Evolutionary conservation across 2,797 vertebrate genomes (phyloP).

Genomic region (Artibeus lituratus): DNA sequence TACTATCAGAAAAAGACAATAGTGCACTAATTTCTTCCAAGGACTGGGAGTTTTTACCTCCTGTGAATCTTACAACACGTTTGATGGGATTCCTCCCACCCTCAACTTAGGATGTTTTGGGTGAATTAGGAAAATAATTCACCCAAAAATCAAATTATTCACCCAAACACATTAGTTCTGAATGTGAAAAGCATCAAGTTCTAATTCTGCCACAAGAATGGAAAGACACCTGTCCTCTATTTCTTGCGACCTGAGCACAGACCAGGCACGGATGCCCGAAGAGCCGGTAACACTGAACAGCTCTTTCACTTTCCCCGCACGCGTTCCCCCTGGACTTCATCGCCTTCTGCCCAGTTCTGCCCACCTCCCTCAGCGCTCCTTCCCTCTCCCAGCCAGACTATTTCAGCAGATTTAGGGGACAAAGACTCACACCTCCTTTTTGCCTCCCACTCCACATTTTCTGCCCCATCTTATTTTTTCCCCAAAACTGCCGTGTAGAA

Average conservation of each 20-base stretch:
- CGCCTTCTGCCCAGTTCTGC: background rate
- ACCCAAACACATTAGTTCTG: background rate
- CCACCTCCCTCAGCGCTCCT: background rate
- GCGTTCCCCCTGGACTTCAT: background rate
- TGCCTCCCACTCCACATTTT: background rate
- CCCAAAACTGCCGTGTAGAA: background rate
- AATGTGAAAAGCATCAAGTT: background rate
- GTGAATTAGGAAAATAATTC: background rate
- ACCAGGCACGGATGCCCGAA: fast-evolving
- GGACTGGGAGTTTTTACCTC: background rate
- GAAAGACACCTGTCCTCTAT: background rate
- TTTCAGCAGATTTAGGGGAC: background rate
- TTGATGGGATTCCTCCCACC: background rate
- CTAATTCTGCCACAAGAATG: background rate
- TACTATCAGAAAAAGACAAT: background rate
- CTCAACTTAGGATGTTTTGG: background rate
- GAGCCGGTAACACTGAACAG: fast-evolving
- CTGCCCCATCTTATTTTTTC: background rate
- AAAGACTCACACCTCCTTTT: background rate
- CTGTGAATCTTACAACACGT: background rate
- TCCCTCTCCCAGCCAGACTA: background rate
- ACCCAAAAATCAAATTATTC: background rate
- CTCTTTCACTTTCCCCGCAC: background rate
- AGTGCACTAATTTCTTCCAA: background rate
- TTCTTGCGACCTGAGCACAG: background rate